Evolutionary conservation across 2,113 vertebrate genomes (phyloP), one percentile per base, ranked within the genome.

Genomic region (Steatornis caripensis): DNA sequence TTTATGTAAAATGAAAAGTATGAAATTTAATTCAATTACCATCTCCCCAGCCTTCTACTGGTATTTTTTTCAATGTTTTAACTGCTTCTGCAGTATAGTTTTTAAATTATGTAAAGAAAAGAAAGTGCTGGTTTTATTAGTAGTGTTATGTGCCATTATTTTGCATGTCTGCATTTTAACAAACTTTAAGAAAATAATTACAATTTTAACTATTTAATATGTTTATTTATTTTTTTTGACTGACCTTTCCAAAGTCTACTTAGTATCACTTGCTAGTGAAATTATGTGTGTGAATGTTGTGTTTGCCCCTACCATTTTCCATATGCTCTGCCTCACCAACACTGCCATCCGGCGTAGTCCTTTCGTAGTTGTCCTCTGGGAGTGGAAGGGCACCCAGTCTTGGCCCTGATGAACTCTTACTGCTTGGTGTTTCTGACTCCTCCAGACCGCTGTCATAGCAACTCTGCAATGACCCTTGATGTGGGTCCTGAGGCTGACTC

Each of bases 271-370:
- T 77, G 53, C 98, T 98, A 98, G 97, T 97, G 98, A 98, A 95
- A 94, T 98, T 97, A 94, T 98, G 97, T 98, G 98, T 98, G 98
- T 98, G 98, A 90, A 96, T 98, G 98, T 97, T 77, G 98, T 99
- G 99, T 99, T 99, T 99, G 99, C 98, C 99, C 99, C 99, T 99
- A 99, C 99, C 99, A 99, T 99, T 99, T 99, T 99, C 99, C 99
- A 99, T 99, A 99, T 99, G 99, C 99, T 99, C 99, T 99, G 99
- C 99, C 99, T 99, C 99, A 99, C 99, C 99, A 99, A 99, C 99
- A 99, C 99, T 99, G 99, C 99, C 99, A 99, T 99, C 99, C 98
- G 99, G 99, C 98, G 99, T 99, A 98, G 99, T 99, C 99, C 99
- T 99, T 98, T 99, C 99, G 98, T 99, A 99, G 99, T 99, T 99